Percentiles rank a stretch among this genome's conserved stretches.
Evolutionary conservation across 2,113 vertebrate species (phyloP).

Genomic region (Promerops cafer): DNA sequence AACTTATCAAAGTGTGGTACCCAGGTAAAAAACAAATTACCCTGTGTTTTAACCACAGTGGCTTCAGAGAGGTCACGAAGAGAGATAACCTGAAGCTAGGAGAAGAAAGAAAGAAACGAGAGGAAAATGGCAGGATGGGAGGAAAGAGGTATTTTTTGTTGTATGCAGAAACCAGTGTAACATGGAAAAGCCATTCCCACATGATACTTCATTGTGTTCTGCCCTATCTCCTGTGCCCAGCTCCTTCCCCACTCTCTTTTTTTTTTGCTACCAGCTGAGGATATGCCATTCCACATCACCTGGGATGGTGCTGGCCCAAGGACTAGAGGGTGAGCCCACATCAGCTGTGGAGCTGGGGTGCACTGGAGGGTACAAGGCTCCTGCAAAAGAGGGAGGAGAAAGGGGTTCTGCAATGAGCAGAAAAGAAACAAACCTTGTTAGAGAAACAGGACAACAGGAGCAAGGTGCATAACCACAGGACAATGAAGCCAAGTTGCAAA

Average conservation of each 20-base stretch:
- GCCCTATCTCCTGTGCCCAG: neutral
- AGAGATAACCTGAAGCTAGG: neutral
- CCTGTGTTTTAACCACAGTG: neutral
- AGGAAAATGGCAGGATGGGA: neutral
- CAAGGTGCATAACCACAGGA: neutral
- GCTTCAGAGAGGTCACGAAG: neutral
- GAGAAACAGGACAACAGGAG: neutral
- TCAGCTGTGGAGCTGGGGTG: neutral
- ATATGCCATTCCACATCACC: neutral
- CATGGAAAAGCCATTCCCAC: neutral
- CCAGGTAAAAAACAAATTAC: neutral
- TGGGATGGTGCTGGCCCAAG: neutral
- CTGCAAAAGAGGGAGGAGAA: neutral
- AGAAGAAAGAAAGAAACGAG: neutral
- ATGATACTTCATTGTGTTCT: neutral
- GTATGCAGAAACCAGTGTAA: neutral
- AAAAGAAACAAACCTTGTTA: neutral
- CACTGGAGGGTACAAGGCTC: fast-evolving
- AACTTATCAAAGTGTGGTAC: neutral
- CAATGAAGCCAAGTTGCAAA: neutral
- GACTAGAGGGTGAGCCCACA: neutral
- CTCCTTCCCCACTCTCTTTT: neutral
- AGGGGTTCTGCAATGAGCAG: neutral
- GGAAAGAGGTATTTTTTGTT: neutral
- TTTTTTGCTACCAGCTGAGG: neutral